Conservation (phyloP, 2,888 invertebrate genomes). For the Herminia tarsipennalis region DNA sequence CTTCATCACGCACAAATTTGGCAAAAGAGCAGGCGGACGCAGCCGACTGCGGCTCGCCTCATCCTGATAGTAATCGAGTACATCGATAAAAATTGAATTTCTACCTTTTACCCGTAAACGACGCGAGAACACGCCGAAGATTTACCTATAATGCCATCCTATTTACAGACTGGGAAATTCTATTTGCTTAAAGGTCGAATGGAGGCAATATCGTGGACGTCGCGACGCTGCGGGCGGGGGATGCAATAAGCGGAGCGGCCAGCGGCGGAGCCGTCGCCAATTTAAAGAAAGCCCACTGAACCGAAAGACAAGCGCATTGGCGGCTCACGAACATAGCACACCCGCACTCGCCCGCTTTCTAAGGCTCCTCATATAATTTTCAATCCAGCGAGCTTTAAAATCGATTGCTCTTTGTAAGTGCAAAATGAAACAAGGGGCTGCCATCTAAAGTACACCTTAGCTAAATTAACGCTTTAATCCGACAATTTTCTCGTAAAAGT, state of each 20-base stretch:
- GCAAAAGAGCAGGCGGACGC: conserved; percentile 45
- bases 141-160: conserved; percentile 78
- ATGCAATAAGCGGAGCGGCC: conserved; percentile 83
- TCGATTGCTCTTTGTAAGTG: conserved; percentile 84
- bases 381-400: conserved; percentile 85
- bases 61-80: conserved; percentile 60
- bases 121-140: conserved; percentile 65
- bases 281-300: conserved; percentile 87
- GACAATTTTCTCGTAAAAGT: conserved; percentile 51
- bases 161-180: conserved; percentile 81
- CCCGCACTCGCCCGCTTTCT: conserved; percentile 70
- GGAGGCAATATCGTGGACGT: conserved; percentile 84
- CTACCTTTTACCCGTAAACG: conserved; percentile 67
- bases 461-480: conserved; percentile 70
- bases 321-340: conserved; percentile 76
- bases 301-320: conserved; percentile 86
- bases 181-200: conserved; percentile 84
- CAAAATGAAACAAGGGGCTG: conserved; percentile 71
- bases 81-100: conserved; percentile 74
- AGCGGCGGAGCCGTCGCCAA: conserved; percentile 82
- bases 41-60: conserved; percentile 35
- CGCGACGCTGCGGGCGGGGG: conserved; percentile 79
- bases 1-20: conserved; percentile 78
- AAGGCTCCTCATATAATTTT: conserved; percentile 84
- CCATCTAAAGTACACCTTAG: conserved; percentile 56